Base-by-base conservation (phyloP, 1,140 invertebrate genomes). In the Melipona quadrifasciata region DNA sequence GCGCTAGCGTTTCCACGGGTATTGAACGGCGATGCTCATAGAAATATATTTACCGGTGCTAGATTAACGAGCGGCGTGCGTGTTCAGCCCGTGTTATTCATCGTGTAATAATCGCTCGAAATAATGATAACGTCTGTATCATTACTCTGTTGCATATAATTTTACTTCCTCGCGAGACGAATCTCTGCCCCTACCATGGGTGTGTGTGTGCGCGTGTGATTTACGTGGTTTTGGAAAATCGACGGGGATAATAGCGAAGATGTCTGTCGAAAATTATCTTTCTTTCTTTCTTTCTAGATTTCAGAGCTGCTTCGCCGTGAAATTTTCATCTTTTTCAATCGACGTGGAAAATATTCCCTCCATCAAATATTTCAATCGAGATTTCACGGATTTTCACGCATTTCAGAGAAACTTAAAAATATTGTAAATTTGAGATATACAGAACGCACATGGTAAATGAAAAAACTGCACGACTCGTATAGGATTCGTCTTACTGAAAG, bases 1-100 rank as follows among this genome's bases (percentile, higher is more conserved):
- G 27, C 12, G 61, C 53, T 19, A 19, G 21, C 51, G 53, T 80
- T 80, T 16, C 31, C 47, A 19, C n/a, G 51, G 4, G 65, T 21
- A 78, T 51, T n/a, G 61, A 39, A 14, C 24, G 12, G 31, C 74
- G 19, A 5, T 67, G 39, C 71, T 78, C 71, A 83, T 53, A 84
- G 82, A 84, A 79, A 84, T 84, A n/a, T 61, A 58, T 21, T 55
- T 31, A 16, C 1, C 27, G 19, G n/a, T 11, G 27, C n/a, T 47
- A 77, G n/a, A 64, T 31, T 65, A 65, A 77, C 76, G 61, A 78
- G 76, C 39, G n/a, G 2, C 39, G n/a, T 64, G n/a, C 57, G 74
- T 76, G 71, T 4, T 76, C 74, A 12, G 34, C 1, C 57, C 12
- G 4, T 47, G 24, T 64, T 27, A 4, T 55, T 39, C 31, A 19